These are phyloP conservation scores for Vulpes vulpes DNA, from an alignment of 2,113 vertebrate genomes.

Conservation along the genomic window DNA sequence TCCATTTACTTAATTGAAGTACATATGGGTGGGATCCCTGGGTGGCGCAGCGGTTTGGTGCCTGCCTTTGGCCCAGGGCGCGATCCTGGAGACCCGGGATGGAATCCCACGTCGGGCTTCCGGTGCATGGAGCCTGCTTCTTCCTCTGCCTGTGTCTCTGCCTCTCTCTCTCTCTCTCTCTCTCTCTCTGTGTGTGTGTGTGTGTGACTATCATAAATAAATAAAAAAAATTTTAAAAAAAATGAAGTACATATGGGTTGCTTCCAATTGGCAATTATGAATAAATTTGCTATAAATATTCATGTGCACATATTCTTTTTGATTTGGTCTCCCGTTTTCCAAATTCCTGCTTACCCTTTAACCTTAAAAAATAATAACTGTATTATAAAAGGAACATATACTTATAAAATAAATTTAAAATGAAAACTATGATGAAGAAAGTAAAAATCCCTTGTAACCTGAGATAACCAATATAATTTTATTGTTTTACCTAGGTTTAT, in stretches of 20 bases:
- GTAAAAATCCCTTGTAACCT: background rate
- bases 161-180: too few relatives aligned
- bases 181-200: too few relatives aligned
- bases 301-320: background rate
- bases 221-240: too few relatives aligned
- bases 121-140: too few relatives aligned
- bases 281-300: constrained; percentile 4
- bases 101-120: too few relatives aligned
- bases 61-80: too few relatives aligned
- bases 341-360: background rate
- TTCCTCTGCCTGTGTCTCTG: too few relatives aligned
- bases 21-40: background rate
- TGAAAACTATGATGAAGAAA: constrained; percentile 38
- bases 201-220: too few relatives aligned
- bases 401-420: constrained; percentile 47
- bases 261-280: background rate
- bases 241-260: background rate
- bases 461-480: constrained; percentile 7
- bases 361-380: background rate
- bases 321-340: background rate
- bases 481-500: background rate
- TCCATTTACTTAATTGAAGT: background rate
- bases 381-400: constrained; percentile 12
- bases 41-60: too few relatives aligned
- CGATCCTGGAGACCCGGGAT: too few relatives aligned